These are phyloP conservation scores for Linnaemya tessellans DNA, from an alignment of 2,888 invertebrate genomes.

Conservation along the genomic window DNA sequence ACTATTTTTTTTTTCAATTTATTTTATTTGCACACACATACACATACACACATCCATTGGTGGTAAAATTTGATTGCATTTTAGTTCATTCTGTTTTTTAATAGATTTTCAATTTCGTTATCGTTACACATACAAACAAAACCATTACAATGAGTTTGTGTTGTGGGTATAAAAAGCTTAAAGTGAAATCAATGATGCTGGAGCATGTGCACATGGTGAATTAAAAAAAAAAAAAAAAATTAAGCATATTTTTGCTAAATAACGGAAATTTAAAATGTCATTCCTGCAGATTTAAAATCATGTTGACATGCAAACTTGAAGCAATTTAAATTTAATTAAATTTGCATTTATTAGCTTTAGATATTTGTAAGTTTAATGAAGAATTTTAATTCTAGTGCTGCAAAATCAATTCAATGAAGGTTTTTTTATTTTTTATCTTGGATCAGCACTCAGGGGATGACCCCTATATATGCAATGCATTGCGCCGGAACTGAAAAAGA, in stretches of 20 bases:
- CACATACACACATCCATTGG: too few species aligned
- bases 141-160: slow-evolving; percentile 16
- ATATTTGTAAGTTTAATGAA: neutral
- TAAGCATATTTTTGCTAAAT: too few species aligned
- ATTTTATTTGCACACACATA: too few species aligned
- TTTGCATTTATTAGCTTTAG: neutral
- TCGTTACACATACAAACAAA: slow-evolving; percentile 8
- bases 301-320: neutral
- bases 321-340: slow-evolving; percentile 18
- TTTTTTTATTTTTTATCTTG: too few species aligned
- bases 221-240: too few species aligned
- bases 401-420: too few species aligned
- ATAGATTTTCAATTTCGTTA: slow-evolving; percentile 52
- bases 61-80: slow-evolving; percentile 42
- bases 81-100: slow-evolving; percentile 24
- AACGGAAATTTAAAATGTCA: too few species aligned
- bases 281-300: slow-evolving; percentile 11
- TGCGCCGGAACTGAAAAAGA: too few species aligned
- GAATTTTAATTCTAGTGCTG: too few species aligned
- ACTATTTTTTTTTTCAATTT: slow-evolving; percentile 15
- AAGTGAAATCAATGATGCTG: neutral
- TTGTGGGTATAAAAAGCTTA: neutral
- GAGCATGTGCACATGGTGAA: neutral
- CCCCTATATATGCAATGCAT: too few species aligned
- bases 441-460: too few species aligned